Base-by-base conservation (phyloP, 2,797 vertebrate species). In the Helicolenus hilgendorfi region DNA sequence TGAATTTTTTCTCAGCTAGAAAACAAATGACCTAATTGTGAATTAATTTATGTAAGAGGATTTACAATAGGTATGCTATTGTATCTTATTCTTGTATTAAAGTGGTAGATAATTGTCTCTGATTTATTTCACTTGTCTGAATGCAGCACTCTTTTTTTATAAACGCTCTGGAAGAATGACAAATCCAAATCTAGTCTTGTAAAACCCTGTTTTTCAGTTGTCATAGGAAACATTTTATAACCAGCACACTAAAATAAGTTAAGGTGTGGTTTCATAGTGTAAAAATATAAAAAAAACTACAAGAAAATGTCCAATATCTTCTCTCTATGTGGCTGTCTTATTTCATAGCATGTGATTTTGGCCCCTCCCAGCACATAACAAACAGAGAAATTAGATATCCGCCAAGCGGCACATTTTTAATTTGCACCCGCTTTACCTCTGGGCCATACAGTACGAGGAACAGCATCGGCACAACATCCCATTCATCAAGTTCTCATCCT, bases 401-500 rank as follows among this genome's bases (percentile, higher is more conserved):
- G 77, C 24, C 67, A 70, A 33, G 56, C 62, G 33, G 45, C 63
- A 76, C 67, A 75, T 78, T 91, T 93, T 78, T 84, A 84, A 93
- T 91, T 86, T 79, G 49, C 76, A 73, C 27, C 4, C 33, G 53
- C n/a, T 31, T 69, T 80, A 87, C 85, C 85, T 88, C 38, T 77
- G 84, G 85, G 85, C 73, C 63, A 41, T 29, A 69, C 33, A 11
- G 60, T 68, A 45, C 53, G 77, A 62, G 36, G 71, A 90, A 78
- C 69, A 72, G 31, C 80, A 71, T 53, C 62, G 72, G 76, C 63
- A 77, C 38, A 59, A 45, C 26, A 24, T 77, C 55, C 26, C 64
- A 81, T 84, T 85, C 79, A 83, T 90, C 78, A 91, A 77, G 62
- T 78, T 76, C 85, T 79, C 60, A 67, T 83, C 64, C 72, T 36